Base-by-base conservation (phyloP, 2,888 invertebrate species). In the Athripsodes cinereus region DNA sequence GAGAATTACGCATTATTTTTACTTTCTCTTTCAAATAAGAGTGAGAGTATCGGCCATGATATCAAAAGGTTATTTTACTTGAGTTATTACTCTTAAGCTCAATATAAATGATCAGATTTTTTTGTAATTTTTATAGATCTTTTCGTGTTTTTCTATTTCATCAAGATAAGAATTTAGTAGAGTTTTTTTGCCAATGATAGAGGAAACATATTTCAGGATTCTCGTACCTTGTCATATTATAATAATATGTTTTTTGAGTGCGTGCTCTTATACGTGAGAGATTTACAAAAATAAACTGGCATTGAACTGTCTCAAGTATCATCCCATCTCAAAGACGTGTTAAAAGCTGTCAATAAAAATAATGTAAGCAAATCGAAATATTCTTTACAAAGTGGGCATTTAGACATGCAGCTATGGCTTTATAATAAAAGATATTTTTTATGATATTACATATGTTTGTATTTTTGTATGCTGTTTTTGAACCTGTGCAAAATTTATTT, bases 121-220 rank as follows among this genome's bases (percentile, higher is more conserved):
- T n/a, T n/a, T n/a, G n/a, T n/a, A n/a, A n/a, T n/a, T n/a, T n/a
- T n/a, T n/a, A n/a, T n/a, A n/a, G n/a, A n/a, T n/a, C n/a, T n/a
- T n/a, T n/a, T n/a, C n/a, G n/a, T n/a, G n/a, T n/a, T n/a, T n/a
- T 31, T 31, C 31, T 6, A 6, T 31, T 31, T 31, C 31, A 31
- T 31, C 6, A 31, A 8, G 11, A 8, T 31, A 11, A 31, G 11
- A 6, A 6, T 31, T 11, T 11, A 31, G 6, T 31, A 31, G 31
- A 11, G 6, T 31, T 31, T 31, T 31, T 31, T 31, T 31, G 11
- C 52, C 50, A 53, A 53, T 60, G 60, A 60, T 54, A 57, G 48
- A 60, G 55, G 57, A 55, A 57, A 54, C 51, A 57, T 60, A 57
- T 60, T 57, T 60, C 57, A 54, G 21, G 52, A 34, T 52, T 51